Percentiles rank a stretch among this genome's conserved stretches.
Conservation (phyloP, 1,140 invertebrate genomes). For the Drosophila melanica region DNA sequence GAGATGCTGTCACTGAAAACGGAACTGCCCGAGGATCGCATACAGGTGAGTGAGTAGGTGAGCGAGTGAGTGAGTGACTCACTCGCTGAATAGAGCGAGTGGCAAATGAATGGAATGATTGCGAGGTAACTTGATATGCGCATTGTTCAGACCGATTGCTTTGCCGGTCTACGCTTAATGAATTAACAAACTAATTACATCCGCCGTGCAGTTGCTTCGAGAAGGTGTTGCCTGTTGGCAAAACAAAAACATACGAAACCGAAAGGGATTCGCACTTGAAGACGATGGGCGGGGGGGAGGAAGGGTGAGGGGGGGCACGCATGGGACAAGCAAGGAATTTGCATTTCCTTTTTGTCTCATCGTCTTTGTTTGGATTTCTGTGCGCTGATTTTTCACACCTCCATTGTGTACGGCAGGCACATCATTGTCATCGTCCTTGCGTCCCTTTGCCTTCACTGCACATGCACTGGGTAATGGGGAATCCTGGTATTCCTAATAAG, state of each 20-base stretch:
- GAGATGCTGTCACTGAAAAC: conserved; percentile 99
- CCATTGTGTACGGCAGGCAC: conserved; percentile 15
- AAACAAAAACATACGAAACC: conserved; percentile 51
- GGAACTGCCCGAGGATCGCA: conserved; percentile 98
- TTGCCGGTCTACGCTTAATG: conserved; percentile 18
- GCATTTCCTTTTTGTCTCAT: conserved; percentile 69
- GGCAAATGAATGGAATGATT: conserved; percentile 17
- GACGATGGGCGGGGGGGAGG: background rate
- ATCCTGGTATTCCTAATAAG: conserved; percentile 40
- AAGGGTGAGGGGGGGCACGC: background rate
- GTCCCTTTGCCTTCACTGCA: background rate
- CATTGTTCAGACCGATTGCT: conserved; percentile 19
- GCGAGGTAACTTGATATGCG: conserved; percentile 41
- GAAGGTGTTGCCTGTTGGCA: conserved; percentile 78
- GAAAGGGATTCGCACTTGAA: background rate
- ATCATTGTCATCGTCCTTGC: background rate
- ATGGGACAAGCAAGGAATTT: conserved; percentile 48
- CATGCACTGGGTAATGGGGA: background rate
- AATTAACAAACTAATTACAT: conserved; percentile 81
- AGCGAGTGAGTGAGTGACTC: conserved; percentile 86
- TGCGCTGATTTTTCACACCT: conserved; percentile 80
- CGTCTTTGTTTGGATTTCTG: conserved; percentile 68
- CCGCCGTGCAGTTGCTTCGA: conserved; percentile 22
- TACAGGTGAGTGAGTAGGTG: conserved; percentile 92
- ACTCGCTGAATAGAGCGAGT: background rate